Base-by-base conservation (phyloP, 2,113 vertebrate genomes). In the Hippocampus abdominalis region DNA sequence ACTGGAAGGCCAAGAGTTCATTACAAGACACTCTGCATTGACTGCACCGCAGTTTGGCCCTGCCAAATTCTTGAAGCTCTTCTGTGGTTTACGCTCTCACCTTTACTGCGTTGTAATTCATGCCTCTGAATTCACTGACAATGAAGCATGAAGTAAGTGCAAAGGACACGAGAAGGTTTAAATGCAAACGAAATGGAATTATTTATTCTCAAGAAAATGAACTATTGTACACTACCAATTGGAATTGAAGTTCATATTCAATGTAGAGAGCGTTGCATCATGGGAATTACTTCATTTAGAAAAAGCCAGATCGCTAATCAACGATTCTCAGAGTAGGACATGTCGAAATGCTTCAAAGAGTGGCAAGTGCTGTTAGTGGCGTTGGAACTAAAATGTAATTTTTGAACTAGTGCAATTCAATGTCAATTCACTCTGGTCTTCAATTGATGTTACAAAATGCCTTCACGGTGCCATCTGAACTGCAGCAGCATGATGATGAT, bases 1-100 rank as follows among this genome's bases (percentile, higher is more conserved):
- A 93, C 85, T 99, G 96, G 95, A 95, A 95, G 88, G 95, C 92
- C 79, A 94, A 91, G 32, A 92, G 74, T 39, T 36, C 79, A 0
- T 80, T 96, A 68, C 86, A 94, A 8, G 94, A 94, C 81, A 88
- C 91, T 9, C 87, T 96, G 87, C 93, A 95, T 71, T 95, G 68
- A 82, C 29, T 25, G 20, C 18, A 57, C 9, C 3, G 3, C 25
- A 29, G 23, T 27, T 57, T 29, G 12, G 1, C n/a, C 20, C n/a
- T 0, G 23, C 54, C 4, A 25, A 15, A 15, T 57, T 25, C 54
- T 25, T 57, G n/a, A 57, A 25, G 25, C 15, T 57, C 8, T 2
- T 12, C 15, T 25, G 23, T 10, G 48, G 48, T 20, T 49, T 7
- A 49, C 20, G 18, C 4, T 21, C 48, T 49, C 48, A 49, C 48